phyloP scores from a whole-genome alignment of 2,888 invertebrate species.

The Cetonia aurata region DNA sequence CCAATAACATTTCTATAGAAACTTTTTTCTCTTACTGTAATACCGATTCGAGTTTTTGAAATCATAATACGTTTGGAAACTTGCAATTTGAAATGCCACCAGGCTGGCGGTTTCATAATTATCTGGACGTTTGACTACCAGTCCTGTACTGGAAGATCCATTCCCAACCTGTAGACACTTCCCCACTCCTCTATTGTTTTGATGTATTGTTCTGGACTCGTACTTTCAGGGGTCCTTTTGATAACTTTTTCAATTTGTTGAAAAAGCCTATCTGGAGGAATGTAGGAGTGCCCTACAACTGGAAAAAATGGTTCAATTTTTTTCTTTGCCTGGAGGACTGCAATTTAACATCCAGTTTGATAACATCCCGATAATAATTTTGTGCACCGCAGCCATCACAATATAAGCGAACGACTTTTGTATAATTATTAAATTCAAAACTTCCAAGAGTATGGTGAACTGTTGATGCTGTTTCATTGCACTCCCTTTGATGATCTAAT shows the following conservation, averaged over 20 bases:
- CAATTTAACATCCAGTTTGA: slow-evolving; percentile 2
- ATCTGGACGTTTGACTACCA: not conserved
- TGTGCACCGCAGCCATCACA: not conserved
- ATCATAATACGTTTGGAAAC: slow-evolving; percentile 4
- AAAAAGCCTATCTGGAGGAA: not conserved
- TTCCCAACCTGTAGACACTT: slow-evolving; percentile 8
- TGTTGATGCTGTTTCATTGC: too few species aligned
- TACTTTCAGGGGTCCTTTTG: not conserved
- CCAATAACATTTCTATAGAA: not conserved
- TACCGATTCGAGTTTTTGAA: not conserved
- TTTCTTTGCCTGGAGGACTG: not conserved
- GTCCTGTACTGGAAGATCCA: too few species aligned
- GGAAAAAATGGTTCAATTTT: not conserved
- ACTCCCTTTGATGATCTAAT: not conserved
- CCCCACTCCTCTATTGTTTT: slow-evolving; percentile 1
- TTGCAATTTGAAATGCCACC: slow-evolving; percentile 8
- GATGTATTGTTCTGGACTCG: slow-evolving; percentile 2
- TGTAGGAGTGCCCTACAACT: not conserved
- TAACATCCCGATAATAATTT: not conserved
- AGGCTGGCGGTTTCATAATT: not conserved
- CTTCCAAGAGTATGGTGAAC: not conserved
- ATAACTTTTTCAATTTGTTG: not conserved
- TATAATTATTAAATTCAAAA: slow-evolving; percentile 1
- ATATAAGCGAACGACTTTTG: not conserved
- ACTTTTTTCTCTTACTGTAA: slow-evolving; percentile 2